Base-by-base conservation (phyloP, 2,113 vertebrate species). In the Oceanodroma tethys region DNA sequence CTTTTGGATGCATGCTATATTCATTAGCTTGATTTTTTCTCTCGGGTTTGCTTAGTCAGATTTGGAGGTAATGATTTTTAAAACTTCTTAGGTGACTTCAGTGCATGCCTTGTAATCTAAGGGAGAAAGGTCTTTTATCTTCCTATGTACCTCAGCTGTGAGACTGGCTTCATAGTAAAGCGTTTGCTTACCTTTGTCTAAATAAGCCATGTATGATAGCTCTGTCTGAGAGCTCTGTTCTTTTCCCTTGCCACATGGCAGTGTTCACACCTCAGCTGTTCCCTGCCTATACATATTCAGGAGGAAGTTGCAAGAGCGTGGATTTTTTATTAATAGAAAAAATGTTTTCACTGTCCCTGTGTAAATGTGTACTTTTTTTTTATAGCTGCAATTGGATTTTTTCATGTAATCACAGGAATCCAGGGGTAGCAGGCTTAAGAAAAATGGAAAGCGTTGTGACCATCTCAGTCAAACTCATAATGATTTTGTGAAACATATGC, bases 241-340 rank as follows among this genome's bases (percentile, higher is more conserved):
- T 79, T 76, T 88, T 92, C 80, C 86, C 68, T 84, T 67, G 68
- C 90, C 96, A 86, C 94, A 93, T 95, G 96, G 75, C 80, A 94
- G 17, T 56, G 59, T 96, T 97, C 95, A 75, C 94, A 97, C 95
- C 68, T 95, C 95, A 94, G 82, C 97, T 94, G 88, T 92, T 96
- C 76, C 30, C 79, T 81, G 67, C 42, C 86, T 74, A 79, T 93
- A 17, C 71, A 90, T 94, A 97, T 96, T 94, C 92, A 94, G 55
- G 72, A 92, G 80, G 65, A 96, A 93, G 32, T 22, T 86, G 18
- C 55, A 88, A 83, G 47, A 88, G 7, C 0, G 0, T 74, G 43
- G 50, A n/a, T 52, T 55, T 80, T 94, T 96, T 88, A 60, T 86
- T 86, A 88, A 86, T 70, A 55, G 30, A 63, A 85, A 78, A 55